Percentiles rank a stretch among this genome's conserved stretches.
These are phyloP conservation scores for Alces alces DNA, from an alignment of 2,113 vertebrate species.

Conservation along the genomic window DNA sequence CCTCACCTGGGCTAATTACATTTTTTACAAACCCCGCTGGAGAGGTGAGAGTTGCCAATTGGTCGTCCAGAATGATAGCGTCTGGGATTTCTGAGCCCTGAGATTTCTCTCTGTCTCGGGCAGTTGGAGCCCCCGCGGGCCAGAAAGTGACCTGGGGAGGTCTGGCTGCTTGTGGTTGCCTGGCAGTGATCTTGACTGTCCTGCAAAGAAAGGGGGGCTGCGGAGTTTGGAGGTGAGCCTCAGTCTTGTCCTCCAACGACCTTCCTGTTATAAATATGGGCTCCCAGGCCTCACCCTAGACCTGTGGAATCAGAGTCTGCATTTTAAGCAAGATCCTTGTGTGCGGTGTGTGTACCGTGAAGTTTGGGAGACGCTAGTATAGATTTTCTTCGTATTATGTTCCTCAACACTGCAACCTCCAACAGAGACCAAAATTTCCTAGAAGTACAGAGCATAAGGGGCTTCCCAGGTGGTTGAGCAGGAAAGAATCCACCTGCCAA, in stretches of 20 bases:
- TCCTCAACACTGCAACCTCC: neutral
- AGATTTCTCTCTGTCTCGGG: constrained; percentile 45
- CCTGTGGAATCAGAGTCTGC: fast-evolving
- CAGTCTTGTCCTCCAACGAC: fast-evolving
- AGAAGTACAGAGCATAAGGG: neutral
- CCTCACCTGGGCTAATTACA: constrained; percentile 75
- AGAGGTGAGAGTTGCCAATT: constrained; percentile 65
- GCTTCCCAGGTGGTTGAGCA: neutral
- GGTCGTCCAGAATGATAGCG: constrained; percentile 51
- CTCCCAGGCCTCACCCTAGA: neutral
- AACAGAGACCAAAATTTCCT: neutral
- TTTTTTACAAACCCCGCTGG: constrained; percentile 67
- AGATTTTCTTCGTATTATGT: neutral
- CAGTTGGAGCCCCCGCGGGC: neutral
- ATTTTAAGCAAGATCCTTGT: neutral
- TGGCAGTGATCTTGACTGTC: neutral
- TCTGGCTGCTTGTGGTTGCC: neutral
- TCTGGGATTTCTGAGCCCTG: constrained; percentile 55
- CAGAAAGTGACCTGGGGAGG: neutral
- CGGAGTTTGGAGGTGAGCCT: too few species aligned
- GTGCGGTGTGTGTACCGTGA: fast-evolving
- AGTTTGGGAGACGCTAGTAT: neutral
- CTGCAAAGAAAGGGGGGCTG: neutral
- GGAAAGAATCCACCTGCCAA: neutral
- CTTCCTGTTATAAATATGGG: fast-evolving